Conservation (phyloP, 2,797 vertebrate genomes). For the Pelobates cultripes region DNA sequence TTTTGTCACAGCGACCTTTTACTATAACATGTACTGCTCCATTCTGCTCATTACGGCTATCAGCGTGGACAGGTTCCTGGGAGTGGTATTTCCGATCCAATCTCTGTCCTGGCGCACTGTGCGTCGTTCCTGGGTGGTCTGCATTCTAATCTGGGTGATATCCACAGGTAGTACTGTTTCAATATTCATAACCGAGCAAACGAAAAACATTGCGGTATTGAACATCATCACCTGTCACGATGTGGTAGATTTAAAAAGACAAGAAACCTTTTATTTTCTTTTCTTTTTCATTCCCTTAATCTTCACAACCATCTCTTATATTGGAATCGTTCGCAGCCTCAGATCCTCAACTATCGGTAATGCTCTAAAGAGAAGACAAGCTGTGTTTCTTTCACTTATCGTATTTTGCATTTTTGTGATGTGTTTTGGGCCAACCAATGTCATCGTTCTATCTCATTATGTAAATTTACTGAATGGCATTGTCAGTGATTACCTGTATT, state of each 20-base stretch:
- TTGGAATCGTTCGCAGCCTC: conserved; percentile 82
- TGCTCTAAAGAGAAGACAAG: conserved; percentile 78
- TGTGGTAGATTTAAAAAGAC: conserved; percentile 71
- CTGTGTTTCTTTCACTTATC: conserved; percentile 78
- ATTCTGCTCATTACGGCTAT: too few relatives aligned
- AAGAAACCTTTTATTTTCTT: conserved; percentile 67
- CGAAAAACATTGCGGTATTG: conserved; percentile 63
- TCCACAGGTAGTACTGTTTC: conserved; percentile 80
- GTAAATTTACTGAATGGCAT: conserved; percentile 66
- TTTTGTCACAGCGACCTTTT: too few relatives aligned
- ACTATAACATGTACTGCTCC: too few relatives aligned
- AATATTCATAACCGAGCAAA: conserved; percentile 84
- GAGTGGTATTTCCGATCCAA: conserved; percentile 83
- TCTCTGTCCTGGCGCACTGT: conserved; percentile 87
- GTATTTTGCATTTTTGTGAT: conserved; percentile 87
- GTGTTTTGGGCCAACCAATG: conserved; percentile 89
- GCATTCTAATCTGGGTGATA: conserved; percentile 77
- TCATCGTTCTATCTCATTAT: conserved; percentile 86
- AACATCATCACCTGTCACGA: conserved; percentile 86
- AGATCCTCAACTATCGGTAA: conserved; percentile 71
- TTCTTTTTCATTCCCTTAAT: conserved; percentile 83
- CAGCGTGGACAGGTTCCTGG: too few relatives aligned
- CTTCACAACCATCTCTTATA: conserved; percentile 80
- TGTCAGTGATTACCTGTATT: conserved; percentile 76
- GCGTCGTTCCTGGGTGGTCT: conserved; percentile 64